Conservation (phyloP, 2,888 invertebrate species). For the Parapristionchus giblindavisi region DNA sequence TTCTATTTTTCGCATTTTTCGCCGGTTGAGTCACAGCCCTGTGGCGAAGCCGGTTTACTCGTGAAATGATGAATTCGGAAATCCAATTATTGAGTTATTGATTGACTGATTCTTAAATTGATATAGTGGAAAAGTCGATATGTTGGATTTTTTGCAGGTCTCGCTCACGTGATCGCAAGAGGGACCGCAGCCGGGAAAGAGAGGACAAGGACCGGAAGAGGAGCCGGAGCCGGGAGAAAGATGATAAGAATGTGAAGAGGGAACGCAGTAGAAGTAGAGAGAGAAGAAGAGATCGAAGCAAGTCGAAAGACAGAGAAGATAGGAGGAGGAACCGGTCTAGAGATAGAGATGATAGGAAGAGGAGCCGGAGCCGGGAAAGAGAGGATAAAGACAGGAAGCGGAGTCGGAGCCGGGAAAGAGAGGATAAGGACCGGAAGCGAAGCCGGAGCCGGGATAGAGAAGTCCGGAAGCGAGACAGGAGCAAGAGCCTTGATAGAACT, state of each 20-base stretch:
- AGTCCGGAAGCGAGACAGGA: not conserved
- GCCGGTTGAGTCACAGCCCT: too few species aligned
- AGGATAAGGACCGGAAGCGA: not conserved
- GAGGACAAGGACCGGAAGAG: not conserved
- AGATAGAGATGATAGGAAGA: not conserved
- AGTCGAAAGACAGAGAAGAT: not conserved
- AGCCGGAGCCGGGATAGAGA: not conserved
- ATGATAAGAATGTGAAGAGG: too few species aligned
- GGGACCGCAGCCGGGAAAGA: too few species aligned
- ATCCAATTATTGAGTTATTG: not conserved
- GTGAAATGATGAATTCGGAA: too few species aligned
- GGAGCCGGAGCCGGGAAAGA: slow-evolving; percentile 31
- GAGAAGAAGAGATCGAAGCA: not conserved
- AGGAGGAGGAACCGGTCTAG: slow-evolving; percentile 4
- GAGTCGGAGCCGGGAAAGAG: not conserved
- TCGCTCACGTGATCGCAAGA: slow-evolving; percentile 22
- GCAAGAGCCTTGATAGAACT: slow-evolving; percentile 1
- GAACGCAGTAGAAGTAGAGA: not conserved
- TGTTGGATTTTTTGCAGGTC: slow-evolving; percentile 17
- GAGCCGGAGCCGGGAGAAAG: slow-evolving; percentile 30
- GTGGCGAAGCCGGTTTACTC: too few species aligned
- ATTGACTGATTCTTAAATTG: not conserved
- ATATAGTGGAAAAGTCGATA: slow-evolving; percentile 1
- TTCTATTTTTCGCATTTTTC: not conserved
- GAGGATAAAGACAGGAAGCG: slow-evolving; percentile 31